A percentile compares a stretch with the other conserved stretches of the same genome.
Conservation (phyloP, 1,140 invertebrate genomes). For the Drosophila littoralis region DNA sequence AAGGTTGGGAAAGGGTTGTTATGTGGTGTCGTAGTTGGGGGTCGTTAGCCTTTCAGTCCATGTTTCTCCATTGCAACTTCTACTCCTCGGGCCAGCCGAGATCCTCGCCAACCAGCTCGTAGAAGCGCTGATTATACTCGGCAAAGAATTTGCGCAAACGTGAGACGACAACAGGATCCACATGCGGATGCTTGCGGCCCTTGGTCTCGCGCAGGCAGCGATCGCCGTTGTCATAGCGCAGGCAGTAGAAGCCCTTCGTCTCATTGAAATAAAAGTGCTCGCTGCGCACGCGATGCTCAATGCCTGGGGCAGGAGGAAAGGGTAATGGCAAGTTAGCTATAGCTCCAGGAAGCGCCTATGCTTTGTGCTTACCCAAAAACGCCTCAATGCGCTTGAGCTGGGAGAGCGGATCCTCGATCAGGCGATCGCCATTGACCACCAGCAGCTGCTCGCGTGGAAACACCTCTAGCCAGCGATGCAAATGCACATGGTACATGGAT, state of each 20-base stretch:
- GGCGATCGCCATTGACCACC: slow-evolving; percentile 96
- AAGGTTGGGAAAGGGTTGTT: slow-evolving; percentile 6
- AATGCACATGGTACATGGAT: slow-evolving; percentile 93
- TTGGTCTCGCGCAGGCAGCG: slow-evolving; percentile 97
- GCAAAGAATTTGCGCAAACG: slow-evolving; percentile 96
- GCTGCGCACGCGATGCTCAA: slow-evolving; percentile 89
- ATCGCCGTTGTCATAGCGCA: slow-evolving; percentile 93
- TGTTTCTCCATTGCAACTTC: slow-evolving; percentile 41
- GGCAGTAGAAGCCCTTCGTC: slow-evolving; percentile 98
- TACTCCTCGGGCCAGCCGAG: slow-evolving; percentile 87
- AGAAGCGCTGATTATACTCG: slow-evolving; percentile 98
- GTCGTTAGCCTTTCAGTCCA: slow-evolving; percentile 44
- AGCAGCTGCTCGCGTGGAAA: slow-evolving; percentile 96
- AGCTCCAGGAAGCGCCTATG: neutral
- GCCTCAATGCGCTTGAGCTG: slow-evolving; percentile 94
- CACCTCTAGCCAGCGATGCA: slow-evolving; percentile 93
- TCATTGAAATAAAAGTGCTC: slow-evolving; percentile 98
- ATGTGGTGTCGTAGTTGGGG: neutral
- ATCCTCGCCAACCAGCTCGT: slow-evolving; percentile 95
- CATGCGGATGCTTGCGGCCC: slow-evolving; percentile 95
- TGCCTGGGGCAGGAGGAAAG: slow-evolving; percentile 53
- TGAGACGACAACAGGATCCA: slow-evolving; percentile 93
- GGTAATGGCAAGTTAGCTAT: neutral
- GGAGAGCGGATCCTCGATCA: slow-evolving; percentile 97
- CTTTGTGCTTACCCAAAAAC: slow-evolving; percentile 88